Base-by-base conservation (phyloP, 1,140 invertebrate species). In the Pachyrhynchus sulphureomaculatus region DNA sequence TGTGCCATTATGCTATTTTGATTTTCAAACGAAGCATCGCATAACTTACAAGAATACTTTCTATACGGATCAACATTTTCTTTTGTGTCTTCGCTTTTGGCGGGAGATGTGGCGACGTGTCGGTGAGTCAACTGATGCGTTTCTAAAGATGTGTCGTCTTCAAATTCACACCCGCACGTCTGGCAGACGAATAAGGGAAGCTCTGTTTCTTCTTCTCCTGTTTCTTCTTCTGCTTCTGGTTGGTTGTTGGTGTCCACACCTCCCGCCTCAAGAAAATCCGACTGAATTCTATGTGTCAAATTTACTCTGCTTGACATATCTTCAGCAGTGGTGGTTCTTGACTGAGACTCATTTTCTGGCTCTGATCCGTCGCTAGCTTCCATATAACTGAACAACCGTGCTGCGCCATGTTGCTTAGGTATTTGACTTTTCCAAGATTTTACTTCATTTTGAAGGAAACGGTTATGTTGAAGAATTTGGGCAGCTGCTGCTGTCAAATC, bases 281-380 rank as follows among this genome's bases (percentile, higher is more conserved):
- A 75, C 64, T 76, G 33, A 82, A 86, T 73, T 91, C 91, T 65
- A 87, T 92, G 69, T 85, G 4, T 86, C 81, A 76, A 90, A 86
- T 74, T 92, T 87, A 75, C 88, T 85, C 23, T 86, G 29, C 17
- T 62, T 80, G 68, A 88, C 86, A 69, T 89, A 54, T 90, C 89
- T 67, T 91, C 89, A 65, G 87, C 88, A 1, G 86, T 87, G 47
- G 82, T 57, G 13, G 41, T 54, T 29, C 59, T 44, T 32, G 59
- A 21, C 9, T 49, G 49, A 33, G 70, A 68, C 13, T 76, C 75
- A 42, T 62, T 64, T 58, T 76, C 75, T 23, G 71, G 79, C 59
- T 80, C 81, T 1, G 82, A 83, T 17, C 80, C 80, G 75, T 83
- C 82, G 26, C 79, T 82, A 12, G 81, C 82, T 68, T 83, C 82